phyloP scores from a whole-genome alignment of 2,888 invertebrate genomes.

The Drosophila picticornis region DNA sequence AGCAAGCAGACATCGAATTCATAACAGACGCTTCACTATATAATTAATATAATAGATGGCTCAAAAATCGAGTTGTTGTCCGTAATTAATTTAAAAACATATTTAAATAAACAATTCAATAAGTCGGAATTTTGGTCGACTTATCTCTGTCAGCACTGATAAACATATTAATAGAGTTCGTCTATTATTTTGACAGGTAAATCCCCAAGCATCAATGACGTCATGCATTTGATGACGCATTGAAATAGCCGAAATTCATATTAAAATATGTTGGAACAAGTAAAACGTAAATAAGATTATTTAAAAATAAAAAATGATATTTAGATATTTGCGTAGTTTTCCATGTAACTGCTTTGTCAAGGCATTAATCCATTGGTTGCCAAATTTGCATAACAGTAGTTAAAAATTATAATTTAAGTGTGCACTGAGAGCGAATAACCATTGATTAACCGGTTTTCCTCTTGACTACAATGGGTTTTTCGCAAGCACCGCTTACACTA shows the following conservation, averaged over 20 bases:
- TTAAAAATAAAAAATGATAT: conserved; percentile 1
- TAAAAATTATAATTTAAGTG: conserved; percentile 53
- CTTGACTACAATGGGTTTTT: conserved; percentile 49
- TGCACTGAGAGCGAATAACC: conserved; percentile 33
- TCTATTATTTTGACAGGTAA: conserved; percentile 18
- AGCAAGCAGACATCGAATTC: not conserved
- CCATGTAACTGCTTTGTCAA: conserved; percentile 34
- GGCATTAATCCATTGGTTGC: conserved; percentile 39
- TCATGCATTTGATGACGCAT: conserved; percentile 29
- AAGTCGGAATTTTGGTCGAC: too few relatives aligned
- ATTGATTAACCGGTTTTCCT: conserved; percentile 65
- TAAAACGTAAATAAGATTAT: not conserved
- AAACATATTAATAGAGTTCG: not conserved
- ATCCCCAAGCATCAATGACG: conserved; percentile 48
- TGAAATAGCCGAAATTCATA: not conserved
- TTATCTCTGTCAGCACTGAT: conserved; percentile 1
- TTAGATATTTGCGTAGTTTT: conserved; percentile 11
- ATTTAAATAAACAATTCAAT: not conserved
- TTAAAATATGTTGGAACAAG: not conserved
- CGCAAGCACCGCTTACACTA: conserved; percentile 62
- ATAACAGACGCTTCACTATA: not conserved
- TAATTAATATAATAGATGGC: not conserved
- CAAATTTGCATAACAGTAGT: conserved; percentile 64
- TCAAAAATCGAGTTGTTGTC: not conserved
- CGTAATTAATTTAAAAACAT: not conserved